These are phyloP conservation scores for Cancer borealis DNA, from an alignment of 2,888 invertebrate genomes.

Conservation along the genomic window DNA sequence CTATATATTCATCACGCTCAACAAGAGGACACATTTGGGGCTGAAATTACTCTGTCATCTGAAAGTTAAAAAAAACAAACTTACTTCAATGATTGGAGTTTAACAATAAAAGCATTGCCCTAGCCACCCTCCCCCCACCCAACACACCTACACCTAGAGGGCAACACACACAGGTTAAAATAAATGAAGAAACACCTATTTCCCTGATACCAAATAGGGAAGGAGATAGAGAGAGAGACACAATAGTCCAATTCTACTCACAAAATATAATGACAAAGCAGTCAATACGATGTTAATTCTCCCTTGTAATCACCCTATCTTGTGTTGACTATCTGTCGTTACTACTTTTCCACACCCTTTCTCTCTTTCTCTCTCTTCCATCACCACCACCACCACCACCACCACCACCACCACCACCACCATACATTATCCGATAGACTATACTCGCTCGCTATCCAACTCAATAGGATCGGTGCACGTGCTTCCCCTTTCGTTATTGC, in stretches of 20 bases:
- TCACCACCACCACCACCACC: neutral
- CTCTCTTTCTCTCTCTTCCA: constrained; percentile 5
- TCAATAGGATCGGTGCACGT: neutral
- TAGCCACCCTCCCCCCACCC: neutral
- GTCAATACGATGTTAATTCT: constrained; percentile 17
- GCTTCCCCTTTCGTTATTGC: constrained; percentile 29
- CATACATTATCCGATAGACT: neutral
- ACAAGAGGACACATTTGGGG: neutral
- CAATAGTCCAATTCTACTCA: neutral
- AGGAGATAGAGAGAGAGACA: neutral
- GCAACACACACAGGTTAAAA: neutral
- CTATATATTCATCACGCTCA: too few relatives aligned
- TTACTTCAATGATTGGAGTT: neutral
- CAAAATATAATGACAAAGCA: neutral
- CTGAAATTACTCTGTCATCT: too few relatives aligned
- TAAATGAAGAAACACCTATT: neutral
- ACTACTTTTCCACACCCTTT: neutral
- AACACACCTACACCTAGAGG: neutral
- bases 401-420: neutral
- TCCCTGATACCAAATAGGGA: neutral
- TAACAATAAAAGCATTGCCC: neutral
- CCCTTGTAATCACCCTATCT: neutral
- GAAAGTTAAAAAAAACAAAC: too few relatives aligned
- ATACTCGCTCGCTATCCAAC: neutral
- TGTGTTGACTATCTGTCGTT: neutral